Evolutionary conservation across 2,888 invertebrate genomes (phyloP).

Genomic region (Microctonus hyperodae): DNA sequence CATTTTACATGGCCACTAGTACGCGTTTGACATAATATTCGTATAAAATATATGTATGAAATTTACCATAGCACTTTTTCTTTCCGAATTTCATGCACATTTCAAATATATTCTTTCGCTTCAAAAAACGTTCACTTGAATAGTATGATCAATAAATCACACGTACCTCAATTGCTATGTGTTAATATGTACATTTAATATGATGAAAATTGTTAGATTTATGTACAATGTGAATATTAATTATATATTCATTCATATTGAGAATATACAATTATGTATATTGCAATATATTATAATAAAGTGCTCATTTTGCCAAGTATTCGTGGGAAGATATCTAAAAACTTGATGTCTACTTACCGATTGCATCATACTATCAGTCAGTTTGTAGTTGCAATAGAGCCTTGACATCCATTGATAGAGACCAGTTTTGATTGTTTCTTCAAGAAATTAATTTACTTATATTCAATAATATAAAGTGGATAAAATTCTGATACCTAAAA

Average conservation of each 20-base stretch:
- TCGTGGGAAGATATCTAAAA: not conserved
- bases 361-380: not conserved
- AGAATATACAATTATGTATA: too few species aligned
- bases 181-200: too few species aligned
- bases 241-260: too few species aligned
- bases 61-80: too few species aligned
- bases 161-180: too few species aligned
- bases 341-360: slow-evolving; percentile 9
- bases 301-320: not conserved
- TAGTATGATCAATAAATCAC: too few species aligned
- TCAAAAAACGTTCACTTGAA: not conserved
- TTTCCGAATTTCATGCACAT: not conserved
- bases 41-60: too few species aligned
- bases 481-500: too few species aligned
- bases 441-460: not conserved
- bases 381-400: not conserved
- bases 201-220: too few species aligned
- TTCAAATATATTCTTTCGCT: not conserved
- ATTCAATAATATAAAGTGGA: not conserved
- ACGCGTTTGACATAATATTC: slow-evolving; percentile 29
- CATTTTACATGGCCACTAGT: slow-evolving; percentile 38
- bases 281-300: not conserved
- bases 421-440: not conserved
- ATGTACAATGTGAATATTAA: too few species aligned
- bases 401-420: slow-evolving; percentile 1